Percentiles rank a stretch among this genome's conserved stretches.
Conservation (phyloP, 2,888 invertebrate species). For the Tipula helvola region DNA sequence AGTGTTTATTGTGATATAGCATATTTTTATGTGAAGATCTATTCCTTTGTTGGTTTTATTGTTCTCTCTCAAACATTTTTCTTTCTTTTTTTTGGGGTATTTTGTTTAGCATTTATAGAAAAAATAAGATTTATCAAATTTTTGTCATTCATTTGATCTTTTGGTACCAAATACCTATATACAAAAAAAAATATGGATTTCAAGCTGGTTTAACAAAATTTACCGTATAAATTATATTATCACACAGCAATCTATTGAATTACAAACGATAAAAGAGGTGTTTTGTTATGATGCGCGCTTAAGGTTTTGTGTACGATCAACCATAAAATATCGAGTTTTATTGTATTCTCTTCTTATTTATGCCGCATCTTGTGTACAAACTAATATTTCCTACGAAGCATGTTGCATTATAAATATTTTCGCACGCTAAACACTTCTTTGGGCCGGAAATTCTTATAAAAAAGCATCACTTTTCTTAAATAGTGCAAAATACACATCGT, state of each 20-base stretch:
- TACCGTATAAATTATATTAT: neutral
- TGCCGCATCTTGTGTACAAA: neutral
- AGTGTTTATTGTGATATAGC: neutral
- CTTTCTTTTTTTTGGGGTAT: neutral
- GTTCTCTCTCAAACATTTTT: neutral
- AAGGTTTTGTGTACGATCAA: neutral
- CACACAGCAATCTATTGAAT: neutral
- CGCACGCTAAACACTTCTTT: neutral
- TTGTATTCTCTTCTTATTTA: neutral
- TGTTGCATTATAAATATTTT: neutral
- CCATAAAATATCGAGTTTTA: neutral
- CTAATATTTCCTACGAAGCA: neutral
- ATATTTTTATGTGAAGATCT: neutral
- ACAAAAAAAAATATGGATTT: neutral
- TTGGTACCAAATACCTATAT: neutral
- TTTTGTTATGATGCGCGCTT: neutral
- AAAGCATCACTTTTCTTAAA: neutral
- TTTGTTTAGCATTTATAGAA: neutral
- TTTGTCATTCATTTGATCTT: neutral
- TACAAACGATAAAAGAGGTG: neutral
- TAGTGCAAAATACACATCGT: neutral
- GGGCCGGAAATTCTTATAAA: neutral
- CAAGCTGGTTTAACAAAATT: neutral
- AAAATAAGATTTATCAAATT: neutral
- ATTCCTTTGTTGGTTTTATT: neutral